These are phyloP conservation scores for Lycocorax pyrrhopterus DNA, from an alignment of 2,113 vertebrate species.

Conservation along the genomic window DNA sequence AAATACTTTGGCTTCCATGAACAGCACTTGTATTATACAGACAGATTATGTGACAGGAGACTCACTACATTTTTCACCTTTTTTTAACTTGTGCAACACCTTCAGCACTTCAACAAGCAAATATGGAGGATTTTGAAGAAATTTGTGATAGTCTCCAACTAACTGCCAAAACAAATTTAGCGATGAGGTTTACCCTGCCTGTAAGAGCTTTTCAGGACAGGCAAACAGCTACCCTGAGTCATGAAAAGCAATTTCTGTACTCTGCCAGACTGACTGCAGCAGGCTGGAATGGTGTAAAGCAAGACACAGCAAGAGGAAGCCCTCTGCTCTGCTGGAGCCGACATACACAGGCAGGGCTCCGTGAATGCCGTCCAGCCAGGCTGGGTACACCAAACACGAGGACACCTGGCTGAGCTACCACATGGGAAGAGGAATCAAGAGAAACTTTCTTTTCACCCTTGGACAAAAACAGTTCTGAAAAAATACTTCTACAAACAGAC, in stretches of 20 bases:
- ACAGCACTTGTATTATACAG: background rate
- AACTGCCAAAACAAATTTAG: background rate
- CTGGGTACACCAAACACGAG: accelerated
- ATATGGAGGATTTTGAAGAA: background rate
- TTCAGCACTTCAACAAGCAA: background rate
- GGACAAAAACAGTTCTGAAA: background rate
- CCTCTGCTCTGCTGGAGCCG: accelerated
- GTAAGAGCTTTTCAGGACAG: background rate
- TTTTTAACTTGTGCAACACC: background rate
- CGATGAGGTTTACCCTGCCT: background rate
- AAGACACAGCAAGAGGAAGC: background rate
- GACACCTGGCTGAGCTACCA: background rate
- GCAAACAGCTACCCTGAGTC: background rate
- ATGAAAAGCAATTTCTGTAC: background rate
- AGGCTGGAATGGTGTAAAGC: background rate
- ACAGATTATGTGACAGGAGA: background rate
- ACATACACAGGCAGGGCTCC: background rate
- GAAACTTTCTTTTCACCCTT: background rate
- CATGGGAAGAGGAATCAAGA: background rate
- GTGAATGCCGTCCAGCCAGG: background rate
- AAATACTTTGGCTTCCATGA: background rate
- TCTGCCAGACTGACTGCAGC: background rate
- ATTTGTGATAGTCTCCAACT: background rate
- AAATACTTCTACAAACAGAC: background rate
- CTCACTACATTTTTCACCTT: background rate